Percentiles rank a stretch among this genome's conserved stretches.
Conservation (phyloP, 2,797 vertebrate species). For the Hydrolagus colliei region DNA sequence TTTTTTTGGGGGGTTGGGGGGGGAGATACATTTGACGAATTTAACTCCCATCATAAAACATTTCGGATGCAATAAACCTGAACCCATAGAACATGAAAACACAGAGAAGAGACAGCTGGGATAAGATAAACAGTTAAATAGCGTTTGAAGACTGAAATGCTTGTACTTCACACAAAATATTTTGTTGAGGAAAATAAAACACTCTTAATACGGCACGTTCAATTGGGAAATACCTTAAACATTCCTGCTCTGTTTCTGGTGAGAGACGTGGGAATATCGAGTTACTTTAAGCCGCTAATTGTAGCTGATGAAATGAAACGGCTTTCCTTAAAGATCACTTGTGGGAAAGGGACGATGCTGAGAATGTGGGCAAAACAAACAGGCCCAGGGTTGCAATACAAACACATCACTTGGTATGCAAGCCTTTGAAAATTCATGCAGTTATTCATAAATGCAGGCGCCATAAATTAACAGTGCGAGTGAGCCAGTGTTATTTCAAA, state of each 20-base stretch:
- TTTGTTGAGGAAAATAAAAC: neutral
- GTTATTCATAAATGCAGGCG: neutral
- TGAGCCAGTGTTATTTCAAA: neutral
- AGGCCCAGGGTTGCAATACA: neutral
- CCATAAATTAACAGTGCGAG: neutral
- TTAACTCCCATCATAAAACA: neutral
- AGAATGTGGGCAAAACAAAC: constrained; percentile 3
- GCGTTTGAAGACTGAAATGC: neutral
- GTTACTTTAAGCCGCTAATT: neutral
- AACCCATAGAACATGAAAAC: neutral
- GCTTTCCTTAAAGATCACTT: neutral
- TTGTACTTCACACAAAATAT: neutral
- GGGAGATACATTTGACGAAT: neutral
- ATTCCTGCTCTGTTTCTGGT: neutral
- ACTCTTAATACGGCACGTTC: no score
- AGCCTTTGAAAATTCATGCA: neutral
- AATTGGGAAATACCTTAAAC: no score
- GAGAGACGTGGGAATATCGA: neutral
- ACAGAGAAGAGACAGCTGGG: no score
- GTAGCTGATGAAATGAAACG: no score
- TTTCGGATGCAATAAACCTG: neutral
- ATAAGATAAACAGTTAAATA: neutral
- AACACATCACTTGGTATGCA: constrained; percentile 12
- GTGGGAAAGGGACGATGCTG: neutral
- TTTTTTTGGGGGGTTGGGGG: neutral